Evolutionary conservation across 2,888 invertebrate species (phyloP).

Genomic region (Lepidochitona cinerea): DNA sequence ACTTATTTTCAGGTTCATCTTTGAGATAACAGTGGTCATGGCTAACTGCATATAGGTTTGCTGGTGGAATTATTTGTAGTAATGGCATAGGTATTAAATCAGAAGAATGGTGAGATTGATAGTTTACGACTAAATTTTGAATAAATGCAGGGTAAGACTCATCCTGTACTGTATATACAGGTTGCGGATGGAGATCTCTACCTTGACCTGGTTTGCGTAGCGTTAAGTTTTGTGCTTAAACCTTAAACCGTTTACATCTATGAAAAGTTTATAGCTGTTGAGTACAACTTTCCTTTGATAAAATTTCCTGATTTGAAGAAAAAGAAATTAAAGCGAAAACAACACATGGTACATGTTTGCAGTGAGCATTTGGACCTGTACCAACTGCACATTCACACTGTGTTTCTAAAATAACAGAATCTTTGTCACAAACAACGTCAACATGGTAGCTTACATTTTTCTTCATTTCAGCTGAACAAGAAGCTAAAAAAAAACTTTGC

Average conservation of each 20-base stretch:
- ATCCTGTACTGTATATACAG: too few species aligned
- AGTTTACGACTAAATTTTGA: constrained; percentile 27
- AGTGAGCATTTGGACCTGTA: constrained; percentile 40
- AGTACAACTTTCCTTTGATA: constrained; percentile 29
- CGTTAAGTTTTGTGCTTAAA: constrained; percentile 18
- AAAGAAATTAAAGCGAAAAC: constrained; percentile 23
- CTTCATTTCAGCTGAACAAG: constrained; percentile 27
- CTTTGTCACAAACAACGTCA: constrained; percentile 20
- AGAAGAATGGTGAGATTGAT: neutral
- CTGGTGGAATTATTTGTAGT: constrained; percentile 27
- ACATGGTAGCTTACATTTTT: constrained; percentile 23
- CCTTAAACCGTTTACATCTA: constrained; percentile 16
- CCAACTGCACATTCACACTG: constrained; percentile 45
- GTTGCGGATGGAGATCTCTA: neutral
- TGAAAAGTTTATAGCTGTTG: constrained; percentile 29
- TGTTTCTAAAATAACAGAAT: constrained; percentile 24
- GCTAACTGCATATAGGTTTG: constrained; percentile 25
- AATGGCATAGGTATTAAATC: constrained; percentile 32
- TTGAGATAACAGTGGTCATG: constrained; percentile 33
- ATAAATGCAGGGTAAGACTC: neutral
- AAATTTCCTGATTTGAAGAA: constrained; percentile 2
- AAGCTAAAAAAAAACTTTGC: neutral
- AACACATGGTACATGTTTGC: constrained; percentile 37
- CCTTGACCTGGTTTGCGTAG: neutral
- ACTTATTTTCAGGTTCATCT: constrained; percentile 22